These are phyloP conservation scores for Nephila pilipes DNA, from an alignment of 1,140 invertebrate species.

Conservation along the genomic window DNA sequence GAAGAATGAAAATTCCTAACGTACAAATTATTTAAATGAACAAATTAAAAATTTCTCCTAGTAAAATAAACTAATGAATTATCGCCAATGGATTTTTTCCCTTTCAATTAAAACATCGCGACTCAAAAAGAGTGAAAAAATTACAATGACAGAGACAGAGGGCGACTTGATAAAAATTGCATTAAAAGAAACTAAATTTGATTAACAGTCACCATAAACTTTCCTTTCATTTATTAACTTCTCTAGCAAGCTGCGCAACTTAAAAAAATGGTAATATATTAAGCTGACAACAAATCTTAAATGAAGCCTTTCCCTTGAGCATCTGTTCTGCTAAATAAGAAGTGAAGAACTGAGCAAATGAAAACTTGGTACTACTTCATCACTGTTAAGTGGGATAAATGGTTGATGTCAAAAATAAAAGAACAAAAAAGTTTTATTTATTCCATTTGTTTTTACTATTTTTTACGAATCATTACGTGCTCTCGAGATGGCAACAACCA, in stretches of 20 bases:
- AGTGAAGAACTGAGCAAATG: neutral
- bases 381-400: conserved; percentile 66
- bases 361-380: conserved; percentile 54
- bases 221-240: neutral
- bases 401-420: conserved; percentile 50
- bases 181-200: too few species aligned
- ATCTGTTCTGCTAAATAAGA: conserved; percentile 3
- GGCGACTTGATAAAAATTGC: too few species aligned
- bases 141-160: too few species aligned
- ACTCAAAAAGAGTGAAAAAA: too few species aligned
- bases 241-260: neutral
- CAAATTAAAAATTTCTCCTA: too few species aligned
- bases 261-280: conserved; percentile 8
- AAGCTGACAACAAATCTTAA: conserved; percentile 35
- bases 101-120: too few species aligned
- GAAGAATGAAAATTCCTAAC: too few species aligned
- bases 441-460: neutral
- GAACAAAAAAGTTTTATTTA: neutral
- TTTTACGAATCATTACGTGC: conserved; percentile 44
- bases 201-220: neutral
- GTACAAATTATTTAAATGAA: too few species aligned
- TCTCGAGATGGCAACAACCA: conserved; percentile 43
- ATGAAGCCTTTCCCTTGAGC: neutral
- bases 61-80: too few species aligned
- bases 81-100: too few species aligned